Conservation (phyloP, 2,888 invertebrate genomes). For the Nemoura dubitans region DNA sequence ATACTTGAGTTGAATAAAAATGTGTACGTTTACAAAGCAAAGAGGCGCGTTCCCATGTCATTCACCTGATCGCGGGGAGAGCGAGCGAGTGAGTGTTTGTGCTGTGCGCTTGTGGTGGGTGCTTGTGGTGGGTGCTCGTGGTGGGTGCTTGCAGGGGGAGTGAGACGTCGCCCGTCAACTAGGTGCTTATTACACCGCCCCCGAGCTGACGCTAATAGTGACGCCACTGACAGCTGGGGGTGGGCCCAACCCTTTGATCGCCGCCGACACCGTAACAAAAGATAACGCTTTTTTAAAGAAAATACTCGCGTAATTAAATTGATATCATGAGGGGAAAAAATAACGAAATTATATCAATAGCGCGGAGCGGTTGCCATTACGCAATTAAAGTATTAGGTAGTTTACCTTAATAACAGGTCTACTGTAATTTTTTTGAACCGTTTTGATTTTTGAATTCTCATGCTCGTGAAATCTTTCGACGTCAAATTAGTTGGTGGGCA, state of each 20-base stretch:
- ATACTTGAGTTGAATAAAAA: slow-evolving; percentile 34
- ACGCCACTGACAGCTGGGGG: slow-evolving; percentile 43
- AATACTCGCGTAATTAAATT: slow-evolving; percentile 2
- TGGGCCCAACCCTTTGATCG: slow-evolving; percentile 42
- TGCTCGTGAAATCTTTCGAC: not conserved
- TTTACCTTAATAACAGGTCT: not conserved
- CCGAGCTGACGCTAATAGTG: slow-evolving; percentile 45
- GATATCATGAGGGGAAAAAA: not conserved
- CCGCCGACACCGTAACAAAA: slow-evolving; percentile 34
- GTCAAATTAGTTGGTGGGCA: not conserved
- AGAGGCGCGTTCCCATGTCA: slow-evolving; percentile 32
- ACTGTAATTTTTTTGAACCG: not conserved
- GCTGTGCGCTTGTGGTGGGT: not conserved
- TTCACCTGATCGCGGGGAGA: not conserved
- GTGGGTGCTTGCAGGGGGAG: not conserved
- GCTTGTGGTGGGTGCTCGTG: not conserved
- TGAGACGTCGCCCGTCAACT: slow-evolving; percentile 19
- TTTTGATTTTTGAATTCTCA: not conserved
- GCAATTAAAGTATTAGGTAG: not conserved
- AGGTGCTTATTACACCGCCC: slow-evolving; percentile 45
- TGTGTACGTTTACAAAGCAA: slow-evolving; percentile 19
- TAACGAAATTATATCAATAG: slow-evolving; percentile 4
- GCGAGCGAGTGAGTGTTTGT: slow-evolving; percentile 10
- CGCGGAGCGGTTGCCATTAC: not conserved
- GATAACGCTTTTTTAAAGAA: slow-evolving; percentile 1